phyloP scores from a whole-genome alignment of 2,113 vertebrate species.

The Rhynchopsitta pachyrhyncha region DNA sequence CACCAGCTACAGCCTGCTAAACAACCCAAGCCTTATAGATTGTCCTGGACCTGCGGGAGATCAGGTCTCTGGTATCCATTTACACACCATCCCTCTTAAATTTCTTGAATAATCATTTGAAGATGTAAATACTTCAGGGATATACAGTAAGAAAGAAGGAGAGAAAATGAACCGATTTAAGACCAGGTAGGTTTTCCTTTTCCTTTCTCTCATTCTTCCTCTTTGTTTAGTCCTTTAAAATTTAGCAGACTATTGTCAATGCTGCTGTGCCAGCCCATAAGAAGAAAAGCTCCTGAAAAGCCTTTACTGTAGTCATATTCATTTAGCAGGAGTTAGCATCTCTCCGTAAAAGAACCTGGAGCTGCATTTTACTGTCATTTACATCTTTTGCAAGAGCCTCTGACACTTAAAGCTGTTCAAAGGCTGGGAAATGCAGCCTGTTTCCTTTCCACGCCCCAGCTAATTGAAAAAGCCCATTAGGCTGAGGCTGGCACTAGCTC shows the following conservation, averaged over 20 bases:
- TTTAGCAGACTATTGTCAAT: not conserved
- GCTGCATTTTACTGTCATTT: not conserved
- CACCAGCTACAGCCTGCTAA: not conserved
- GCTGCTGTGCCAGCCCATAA: not conserved
- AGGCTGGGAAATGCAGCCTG: not conserved
- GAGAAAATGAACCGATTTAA: not conserved
- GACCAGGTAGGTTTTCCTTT: not conserved
- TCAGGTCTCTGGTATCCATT: not conserved
- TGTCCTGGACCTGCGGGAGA: rapidly evolving
- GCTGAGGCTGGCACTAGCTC: not conserved
- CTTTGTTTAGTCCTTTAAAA: not conserved
- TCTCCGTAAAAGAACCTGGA: not conserved
- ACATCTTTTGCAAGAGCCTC: not conserved
- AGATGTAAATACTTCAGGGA: not conserved
- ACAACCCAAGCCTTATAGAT: not conserved
- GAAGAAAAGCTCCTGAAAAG: not conserved
- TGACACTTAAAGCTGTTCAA: not conserved
- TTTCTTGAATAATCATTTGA: not conserved
- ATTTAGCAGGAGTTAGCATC: not conserved
- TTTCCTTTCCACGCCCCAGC: not conserved
- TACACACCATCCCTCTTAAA: not conserved
- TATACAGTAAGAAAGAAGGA: not conserved
- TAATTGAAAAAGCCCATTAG: not conserved
- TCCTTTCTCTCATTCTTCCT: not conserved
- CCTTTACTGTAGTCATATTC: not conserved